Evolutionary conservation across 2,797 vertebrate species (phyloP), one percentile per base, ranked within the genome.

Genomic region (Agapornis canus): DNA sequence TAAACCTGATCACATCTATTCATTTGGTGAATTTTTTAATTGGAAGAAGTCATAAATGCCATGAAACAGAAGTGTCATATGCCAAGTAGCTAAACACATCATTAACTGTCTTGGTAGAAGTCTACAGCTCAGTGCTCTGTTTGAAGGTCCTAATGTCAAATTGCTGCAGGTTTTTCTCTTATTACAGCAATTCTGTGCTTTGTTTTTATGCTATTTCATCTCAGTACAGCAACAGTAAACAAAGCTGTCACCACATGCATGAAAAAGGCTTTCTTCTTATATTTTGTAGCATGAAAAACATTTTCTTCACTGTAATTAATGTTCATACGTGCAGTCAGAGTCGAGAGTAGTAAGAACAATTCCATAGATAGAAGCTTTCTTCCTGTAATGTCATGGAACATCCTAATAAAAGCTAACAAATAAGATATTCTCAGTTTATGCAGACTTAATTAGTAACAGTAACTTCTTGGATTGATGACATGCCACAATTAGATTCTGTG

Each of bases 311-410:
- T 0, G 0, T 7, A 26, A 14, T 18, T 47, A 40, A 45, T 40
- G 9, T n/a, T 32, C 10, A 12, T 6, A 10, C 2, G 2, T 4
- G 3, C 7, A 5, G 39, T 23, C 43, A 22, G 52, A 65, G 15
- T 20, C 43, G 47, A 47, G 42, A 72, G 22, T 8, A 69, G 2
- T 5, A 80, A 75, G 15, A 87, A 49, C 16, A 32, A 26, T 13
- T 64, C 23, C 18, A 45, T 3, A 6, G 23, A 8, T 29, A 3
- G 2, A 1, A 4, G 2, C 37, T 20, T 10, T 5, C 26, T 65
- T 73, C 11, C 43, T 69, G 9, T 8, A 65, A 18, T 2, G 27
- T 2, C 31, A 35, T 2, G 13, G 6, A 54, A 20, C 0, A 45
- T 4, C 29, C 23, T 7, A 16, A 9, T 16, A 29, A 2, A n/a